Conservation (phyloP, 2,113 vertebrate species). For the Todiramphus chloris region DNA sequence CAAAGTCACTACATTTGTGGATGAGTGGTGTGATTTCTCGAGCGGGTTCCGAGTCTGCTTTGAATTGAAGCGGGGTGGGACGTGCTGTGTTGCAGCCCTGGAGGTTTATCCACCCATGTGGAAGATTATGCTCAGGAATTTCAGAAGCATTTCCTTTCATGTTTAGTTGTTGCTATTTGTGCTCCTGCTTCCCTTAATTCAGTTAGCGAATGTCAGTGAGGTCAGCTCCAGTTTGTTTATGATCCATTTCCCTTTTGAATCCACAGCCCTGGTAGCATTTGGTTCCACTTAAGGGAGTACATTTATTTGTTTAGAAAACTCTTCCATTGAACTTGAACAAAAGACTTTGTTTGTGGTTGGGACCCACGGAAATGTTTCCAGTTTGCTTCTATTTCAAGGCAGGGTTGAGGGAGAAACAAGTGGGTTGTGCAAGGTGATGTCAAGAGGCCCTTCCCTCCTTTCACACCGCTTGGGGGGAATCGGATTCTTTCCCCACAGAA, state of each 20-base stretch:
- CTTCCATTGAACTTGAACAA: slow-evolving; percentile 58
- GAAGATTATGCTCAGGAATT: neutral
- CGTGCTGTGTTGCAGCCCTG: fast-evolving
- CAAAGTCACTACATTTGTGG: neutral
- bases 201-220: neutral
- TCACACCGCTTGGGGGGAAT: neutral
- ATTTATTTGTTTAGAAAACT: slow-evolving; percentile 57
- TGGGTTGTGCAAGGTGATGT: neutral
- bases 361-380: slow-evolving; percentile 36
- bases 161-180: slow-evolving; percentile 31
- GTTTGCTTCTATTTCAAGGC: slow-evolving; percentile 47
- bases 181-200: neutral
- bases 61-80: neutral
- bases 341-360: slow-evolving; percentile 42
- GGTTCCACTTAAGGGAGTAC: slow-evolving; percentile 51
- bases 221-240: slow-evolving; percentile 2
- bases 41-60: neutral
- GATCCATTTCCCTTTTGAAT: neutral
- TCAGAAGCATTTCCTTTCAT: neutral
- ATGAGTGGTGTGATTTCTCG: neutral
- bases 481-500: neutral
- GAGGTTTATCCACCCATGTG: neutral
- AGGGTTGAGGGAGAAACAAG: neutral
- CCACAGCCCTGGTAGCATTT: slow-evolving; percentile 14
- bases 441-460: neutral